These are phyloP conservation scores for Polypterus senegalus DNA, from an alignment of 2,113 vertebrate genomes.

Conservation along the genomic window DNA sequence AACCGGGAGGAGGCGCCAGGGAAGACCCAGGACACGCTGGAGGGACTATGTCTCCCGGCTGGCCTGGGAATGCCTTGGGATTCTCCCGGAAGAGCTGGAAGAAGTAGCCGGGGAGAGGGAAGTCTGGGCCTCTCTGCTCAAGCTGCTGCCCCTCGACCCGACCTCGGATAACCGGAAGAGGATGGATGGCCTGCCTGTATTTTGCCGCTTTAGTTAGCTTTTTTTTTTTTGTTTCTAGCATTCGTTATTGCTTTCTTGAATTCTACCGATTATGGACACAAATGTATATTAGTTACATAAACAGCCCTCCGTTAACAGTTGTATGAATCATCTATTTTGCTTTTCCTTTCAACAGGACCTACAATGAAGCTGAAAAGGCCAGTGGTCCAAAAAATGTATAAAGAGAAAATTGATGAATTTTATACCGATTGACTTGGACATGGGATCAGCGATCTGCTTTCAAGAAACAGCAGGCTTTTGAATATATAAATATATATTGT, in stretches of 20 bases:
- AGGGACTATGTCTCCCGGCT: no score
- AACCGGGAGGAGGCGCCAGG: no score
- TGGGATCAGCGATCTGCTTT: background rate
- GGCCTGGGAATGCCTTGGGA: no score
- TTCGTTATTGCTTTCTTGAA: background rate
- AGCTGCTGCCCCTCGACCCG: no score
- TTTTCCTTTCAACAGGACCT: slow-evolving; percentile 38
- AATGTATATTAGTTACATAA: background rate
- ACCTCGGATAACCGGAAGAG: no score
- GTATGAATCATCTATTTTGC: background rate
- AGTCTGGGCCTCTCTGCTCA: no score
- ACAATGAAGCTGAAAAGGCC: slow-evolving; percentile 60
- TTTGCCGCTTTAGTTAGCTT: background rate
- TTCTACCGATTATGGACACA: background rate
- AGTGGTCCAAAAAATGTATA: slow-evolving; percentile 50
- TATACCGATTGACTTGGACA: slow-evolving; percentile 27
- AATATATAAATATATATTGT: no score
- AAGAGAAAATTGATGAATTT: slow-evolving; percentile 45
- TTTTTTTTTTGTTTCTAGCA: background rate
- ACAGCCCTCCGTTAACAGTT: background rate
- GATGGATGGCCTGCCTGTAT: no score
- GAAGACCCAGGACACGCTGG: no score
- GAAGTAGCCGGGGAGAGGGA: no score
- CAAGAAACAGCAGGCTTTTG: no score
- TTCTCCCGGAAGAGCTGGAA: no score